A percentile compares a stretch with the other conserved stretches of the same genome.
Evolutionary conservation across 2,797 vertebrate genomes (phyloP).

Genomic region (Lepilemur septentrionalis): DNA sequence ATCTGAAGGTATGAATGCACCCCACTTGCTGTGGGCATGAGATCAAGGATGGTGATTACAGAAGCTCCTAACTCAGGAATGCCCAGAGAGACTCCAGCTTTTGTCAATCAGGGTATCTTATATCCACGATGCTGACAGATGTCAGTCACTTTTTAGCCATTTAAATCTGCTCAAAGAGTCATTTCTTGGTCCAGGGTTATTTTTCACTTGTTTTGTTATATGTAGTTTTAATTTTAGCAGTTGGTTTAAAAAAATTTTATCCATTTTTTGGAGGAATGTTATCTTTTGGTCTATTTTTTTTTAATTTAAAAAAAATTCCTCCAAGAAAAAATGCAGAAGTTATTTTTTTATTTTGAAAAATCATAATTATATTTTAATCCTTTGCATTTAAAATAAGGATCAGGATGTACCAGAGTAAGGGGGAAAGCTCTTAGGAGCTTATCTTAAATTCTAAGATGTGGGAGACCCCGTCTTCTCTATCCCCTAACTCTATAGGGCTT

Average conservation of each 20-base stretch:
- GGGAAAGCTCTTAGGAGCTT: background rate
- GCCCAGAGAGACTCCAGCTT: background rate
- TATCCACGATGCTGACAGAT: background rate
- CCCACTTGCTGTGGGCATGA: background rate
- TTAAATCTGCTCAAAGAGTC: background rate
- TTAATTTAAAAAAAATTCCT: background rate
- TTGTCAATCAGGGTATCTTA: background rate
- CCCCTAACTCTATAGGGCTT: background rate
- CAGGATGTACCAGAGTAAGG: background rate
- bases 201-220: background rate
- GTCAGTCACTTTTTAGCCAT: background rate
- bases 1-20: background rate
- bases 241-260: background rate
- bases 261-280: background rate
- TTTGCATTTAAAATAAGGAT: slow-evolving; percentile 22
- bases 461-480: background rate
- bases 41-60: background rate
- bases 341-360: background rate
- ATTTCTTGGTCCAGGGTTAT: background rate
- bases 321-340: background rate
- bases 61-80: background rate
- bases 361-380: background rate
- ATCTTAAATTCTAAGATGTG: background rate
- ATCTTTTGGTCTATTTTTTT: background rate
- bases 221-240: background rate